These are phyloP conservation scores for Nannospalax galili DNA, from an alignment of 2,113 vertebrate species.

Conservation along the genomic window DNA sequence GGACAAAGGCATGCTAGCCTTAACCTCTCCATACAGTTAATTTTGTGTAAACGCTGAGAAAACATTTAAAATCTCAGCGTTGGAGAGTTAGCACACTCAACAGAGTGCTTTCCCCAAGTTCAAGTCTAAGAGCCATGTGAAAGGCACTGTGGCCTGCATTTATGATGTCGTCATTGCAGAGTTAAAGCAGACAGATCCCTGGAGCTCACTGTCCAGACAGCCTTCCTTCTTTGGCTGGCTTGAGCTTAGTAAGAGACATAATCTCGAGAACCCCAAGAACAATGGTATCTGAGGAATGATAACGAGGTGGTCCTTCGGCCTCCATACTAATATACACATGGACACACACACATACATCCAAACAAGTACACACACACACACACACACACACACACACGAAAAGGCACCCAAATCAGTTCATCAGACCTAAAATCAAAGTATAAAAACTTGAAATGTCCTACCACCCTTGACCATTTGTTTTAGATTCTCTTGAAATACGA, in stretches of 20 bases:
- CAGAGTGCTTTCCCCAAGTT: background rate
- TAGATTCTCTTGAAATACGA: background rate
- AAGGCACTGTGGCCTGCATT: background rate
- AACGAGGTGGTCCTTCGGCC: background rate
- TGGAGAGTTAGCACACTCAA: background rate
- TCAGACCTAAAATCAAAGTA: constrained; percentile 21
- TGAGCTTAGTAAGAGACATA: background rate
- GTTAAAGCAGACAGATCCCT: too few species aligned
- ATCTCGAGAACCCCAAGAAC: background rate
- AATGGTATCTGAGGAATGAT: background rate
- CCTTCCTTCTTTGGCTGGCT: background rate
- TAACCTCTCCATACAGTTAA: background rate
- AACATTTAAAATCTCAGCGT: background rate
- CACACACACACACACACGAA: background rate
- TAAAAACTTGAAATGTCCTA: background rate
- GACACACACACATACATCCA: too few species aligned
- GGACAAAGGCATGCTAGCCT: background rate
- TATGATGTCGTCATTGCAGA: background rate
- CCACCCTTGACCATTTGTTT: background rate
- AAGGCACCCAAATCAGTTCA: background rate
- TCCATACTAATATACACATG: background rate
- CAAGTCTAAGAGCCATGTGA: background rate
- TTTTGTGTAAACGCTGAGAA: constrained; percentile 34
- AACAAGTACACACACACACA: background rate
- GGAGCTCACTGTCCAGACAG: background rate